A percentile compares a stretch with the other conserved stretches of the same genome.
These are phyloP conservation scores for Hipposideros larvatus DNA, from an alignment of 2,797 vertebrate genomes.

Conservation along the genomic window DNA sequence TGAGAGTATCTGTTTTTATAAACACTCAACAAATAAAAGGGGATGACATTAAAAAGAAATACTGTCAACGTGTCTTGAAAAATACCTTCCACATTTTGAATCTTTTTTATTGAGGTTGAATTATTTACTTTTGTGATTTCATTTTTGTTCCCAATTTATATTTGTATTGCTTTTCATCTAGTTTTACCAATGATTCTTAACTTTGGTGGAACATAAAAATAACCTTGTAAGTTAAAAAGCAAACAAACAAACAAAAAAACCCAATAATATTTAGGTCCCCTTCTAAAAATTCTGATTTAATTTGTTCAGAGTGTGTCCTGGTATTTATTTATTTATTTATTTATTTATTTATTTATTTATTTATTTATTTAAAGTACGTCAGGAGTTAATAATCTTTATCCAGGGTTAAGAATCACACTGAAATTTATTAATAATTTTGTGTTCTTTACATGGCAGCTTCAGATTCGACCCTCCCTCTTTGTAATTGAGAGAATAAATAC, in stretches of 20 bases:
- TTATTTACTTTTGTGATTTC: not conserved
- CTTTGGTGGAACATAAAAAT: not conserved
- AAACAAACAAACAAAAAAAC: too few species aligned
- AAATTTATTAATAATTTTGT: constrained; percentile 7
- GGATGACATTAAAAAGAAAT: not conserved
- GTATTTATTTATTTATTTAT: not conserved
- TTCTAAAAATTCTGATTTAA: constrained; percentile 28
- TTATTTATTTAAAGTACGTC: not conserved
- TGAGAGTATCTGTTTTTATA: not conserved
- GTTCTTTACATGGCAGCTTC: not conserved
- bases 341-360: too few species aligned
- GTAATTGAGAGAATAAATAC: not conserved
- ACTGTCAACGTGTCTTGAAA: not conserved
- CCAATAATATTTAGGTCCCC: not conserved
- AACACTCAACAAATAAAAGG: not conserved
- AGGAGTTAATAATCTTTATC: not conserved
- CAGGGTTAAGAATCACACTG: not conserved
- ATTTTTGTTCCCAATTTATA: not conserved
- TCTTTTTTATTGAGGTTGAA: not conserved
- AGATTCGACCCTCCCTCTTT: not conserved
- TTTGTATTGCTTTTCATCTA: not conserved
- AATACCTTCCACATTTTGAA: not conserved
- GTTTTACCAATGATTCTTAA: not conserved
- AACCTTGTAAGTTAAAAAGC: not conserved
- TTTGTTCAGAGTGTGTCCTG: not conserved